Evolutionary conservation across 2,797 vertebrate species (phyloP), one percentile per base, ranked within the genome.

Genomic region (Falco columbarius): DNA sequence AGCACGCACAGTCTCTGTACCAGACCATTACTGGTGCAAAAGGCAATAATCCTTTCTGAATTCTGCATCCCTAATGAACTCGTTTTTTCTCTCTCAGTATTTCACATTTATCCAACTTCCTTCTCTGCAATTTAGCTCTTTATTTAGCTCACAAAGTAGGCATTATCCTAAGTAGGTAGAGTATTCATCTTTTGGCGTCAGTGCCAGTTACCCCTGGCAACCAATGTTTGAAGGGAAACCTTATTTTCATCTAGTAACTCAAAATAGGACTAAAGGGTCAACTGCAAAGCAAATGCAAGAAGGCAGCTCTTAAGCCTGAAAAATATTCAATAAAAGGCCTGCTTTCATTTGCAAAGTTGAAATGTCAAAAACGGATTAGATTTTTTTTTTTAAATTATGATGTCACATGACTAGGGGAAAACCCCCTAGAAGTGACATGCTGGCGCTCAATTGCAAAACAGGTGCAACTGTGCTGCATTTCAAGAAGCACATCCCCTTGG

Each of bases 101-200:
- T 98, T 98, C 96, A 95, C 95, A 96, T 98, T 97, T 97, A 97
- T 93, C 85, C 76, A 77, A 88, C 92, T 96, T 95, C 83, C 81
- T 98, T 98, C 96, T 97, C 93, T 98, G 89, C 97, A 98, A 97
- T 98, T 98, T 97, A 97, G 95, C 91, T 98, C 97, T 98, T 98
- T 97, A 98, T 98, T 97, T 98, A 98, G 98, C 97, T 97, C 98
- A 97, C 97, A 98, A 98, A 98, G 97, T 97, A 98, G 97, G 94
- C 97, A 98, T 98, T 98, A 98, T 98, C 96, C 96, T 97, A 97
- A 98, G 96, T 89, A 98, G 98, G 97, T 98, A 98, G 95, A 97
- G 95, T 96, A 98, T 98, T 98, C 95, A 97, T 97, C 98, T 98
- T 97, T 95, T 97, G 97, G 97, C 97, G 44, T 98, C 95, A 97